Evolutionary conservation across 2,797 vertebrate species (phyloP).

Genomic region (Podarcis siculus): DNA sequence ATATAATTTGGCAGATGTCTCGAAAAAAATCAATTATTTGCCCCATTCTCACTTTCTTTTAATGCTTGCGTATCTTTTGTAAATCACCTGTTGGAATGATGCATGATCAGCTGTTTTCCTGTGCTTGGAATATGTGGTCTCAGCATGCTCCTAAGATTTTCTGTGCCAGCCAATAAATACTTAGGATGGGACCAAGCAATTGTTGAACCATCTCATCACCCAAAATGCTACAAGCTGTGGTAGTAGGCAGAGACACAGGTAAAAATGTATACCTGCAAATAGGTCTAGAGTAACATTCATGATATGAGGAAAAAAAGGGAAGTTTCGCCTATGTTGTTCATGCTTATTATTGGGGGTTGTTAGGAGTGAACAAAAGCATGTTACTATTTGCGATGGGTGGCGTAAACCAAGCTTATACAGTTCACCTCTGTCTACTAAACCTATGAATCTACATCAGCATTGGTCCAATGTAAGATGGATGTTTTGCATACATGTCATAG

Average conservation of each 20-base stretch:
- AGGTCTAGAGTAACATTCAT: conserved; percentile 49
- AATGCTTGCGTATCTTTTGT: conserved; percentile 70
- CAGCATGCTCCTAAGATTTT: conserved; percentile 34
- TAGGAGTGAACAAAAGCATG: background rate
- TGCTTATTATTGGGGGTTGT: background rate
- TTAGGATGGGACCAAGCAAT: conserved; percentile 16
- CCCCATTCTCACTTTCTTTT: conserved; percentile 57
- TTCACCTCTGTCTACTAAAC: conserved; percentile 42
- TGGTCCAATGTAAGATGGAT: background rate
- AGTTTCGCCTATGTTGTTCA: background rate
- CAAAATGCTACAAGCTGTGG: conserved; percentile 31
- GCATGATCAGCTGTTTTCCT: conserved; percentile 68
- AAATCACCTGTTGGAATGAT: conserved; percentile 61
- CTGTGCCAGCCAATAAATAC: conserved; percentile 29
- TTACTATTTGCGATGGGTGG: background rate
- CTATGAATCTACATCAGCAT: background rate
- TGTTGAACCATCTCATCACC: conserved; percentile 44
- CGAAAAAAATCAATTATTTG: conserved; percentile 59
- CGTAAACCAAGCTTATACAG: background rate
- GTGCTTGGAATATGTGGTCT: conserved; percentile 59
- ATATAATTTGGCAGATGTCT: conserved; percentile 63
- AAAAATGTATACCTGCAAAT: conserved; percentile 55
- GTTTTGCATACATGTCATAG: conserved; percentile 4
- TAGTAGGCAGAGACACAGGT: background rate
- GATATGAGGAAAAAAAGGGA: conserved; percentile 60